Percentiles rank a stretch among this genome's conserved stretches.
Conservation (phyloP, 2,888 invertebrate species). For the Nebria brevicollis region DNA sequence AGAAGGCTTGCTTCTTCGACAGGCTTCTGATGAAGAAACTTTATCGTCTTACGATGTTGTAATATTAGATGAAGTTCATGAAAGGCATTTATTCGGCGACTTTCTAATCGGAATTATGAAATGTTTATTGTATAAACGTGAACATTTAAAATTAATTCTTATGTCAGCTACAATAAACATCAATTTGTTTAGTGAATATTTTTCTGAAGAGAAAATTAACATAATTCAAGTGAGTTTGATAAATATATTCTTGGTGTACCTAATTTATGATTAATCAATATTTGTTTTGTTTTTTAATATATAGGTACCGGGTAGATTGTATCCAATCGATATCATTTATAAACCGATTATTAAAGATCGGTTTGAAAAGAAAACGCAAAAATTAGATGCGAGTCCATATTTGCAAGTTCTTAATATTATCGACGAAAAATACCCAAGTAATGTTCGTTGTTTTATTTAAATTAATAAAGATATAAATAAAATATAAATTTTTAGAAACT, state of each 20-base stretch:
- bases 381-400: conserved; percentile 93
- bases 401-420: conserved; percentile 91
- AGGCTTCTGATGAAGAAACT: conserved; percentile 83
- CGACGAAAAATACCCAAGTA: conserved; percentile 86
- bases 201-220: conserved; percentile 80
- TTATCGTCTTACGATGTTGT: conserved; percentile 90
- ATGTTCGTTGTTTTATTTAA: conserved; percentile 42
- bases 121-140: conserved; percentile 83
- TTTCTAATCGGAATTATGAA: conserved; percentile 94
- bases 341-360: conserved; percentile 75
- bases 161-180: conserved; percentile 99
- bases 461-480: background rate
- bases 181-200: conserved; percentile 90
- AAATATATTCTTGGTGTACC: too few species aligned
- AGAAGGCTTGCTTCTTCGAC: conserved; percentile 88
- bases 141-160: conserved; percentile 87
- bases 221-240: conserved; percentile 74
- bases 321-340: conserved; percentile 91
- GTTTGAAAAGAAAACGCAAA: conserved; percentile 71
- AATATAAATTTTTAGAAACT: conserved; percentile 64
- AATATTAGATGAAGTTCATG: conserved; percentile 97
- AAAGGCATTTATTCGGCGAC: conserved; percentile 94
- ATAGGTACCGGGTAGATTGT: conserved; percentile 93
- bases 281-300: background rate
- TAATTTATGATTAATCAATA: background rate